phyloP scores from a whole-genome alignment of 2,888 invertebrate species.

The Brachypalpus laphriformis region DNA sequence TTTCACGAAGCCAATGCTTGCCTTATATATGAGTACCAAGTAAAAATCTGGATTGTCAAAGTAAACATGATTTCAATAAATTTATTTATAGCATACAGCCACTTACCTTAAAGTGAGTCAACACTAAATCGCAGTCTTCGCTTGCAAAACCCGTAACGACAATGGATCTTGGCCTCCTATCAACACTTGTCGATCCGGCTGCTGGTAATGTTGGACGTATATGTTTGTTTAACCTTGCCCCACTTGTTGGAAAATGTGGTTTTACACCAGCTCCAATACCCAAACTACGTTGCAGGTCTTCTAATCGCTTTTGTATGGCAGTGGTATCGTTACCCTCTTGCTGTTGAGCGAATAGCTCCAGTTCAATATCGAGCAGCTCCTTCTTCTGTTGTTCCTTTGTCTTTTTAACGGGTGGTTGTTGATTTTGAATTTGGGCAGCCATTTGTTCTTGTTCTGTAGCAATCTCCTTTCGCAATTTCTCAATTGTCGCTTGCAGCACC shows the following conservation, averaged over 20 bases:
- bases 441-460: conserved; percentile 82
- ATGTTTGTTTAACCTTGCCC: conserved; percentile 75
- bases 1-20: too few relatives aligned
- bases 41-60: too few relatives aligned
- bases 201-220: conserved; percentile 80
- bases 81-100: too few relatives aligned
- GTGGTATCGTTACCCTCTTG: conserved; percentile 93
- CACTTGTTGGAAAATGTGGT: conserved; percentile 73
- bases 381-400: conserved; percentile 92
- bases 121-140: conserved; percentile 91
- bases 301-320: conserved; percentile 90
- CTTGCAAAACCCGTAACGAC: conserved; percentile 93
- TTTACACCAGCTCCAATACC: conserved; percentile 76
- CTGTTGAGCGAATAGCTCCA: conserved; percentile 95
- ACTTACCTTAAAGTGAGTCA: conserved; percentile 93
- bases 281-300: conserved; percentile 86
- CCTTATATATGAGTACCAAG: too few relatives aligned
- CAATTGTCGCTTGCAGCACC: conserved; percentile 92
- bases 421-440: conserved; percentile 81
- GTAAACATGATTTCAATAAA: too few relatives aligned
- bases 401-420: conserved; percentile 84
- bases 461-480: conserved; percentile 83
- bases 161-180: conserved; percentile 93
- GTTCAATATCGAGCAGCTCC: conserved; percentile 94
- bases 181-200: conserved; percentile 85